Conservation (phyloP, 2,888 invertebrate genomes). For the Drosophila robusta region DNA sequence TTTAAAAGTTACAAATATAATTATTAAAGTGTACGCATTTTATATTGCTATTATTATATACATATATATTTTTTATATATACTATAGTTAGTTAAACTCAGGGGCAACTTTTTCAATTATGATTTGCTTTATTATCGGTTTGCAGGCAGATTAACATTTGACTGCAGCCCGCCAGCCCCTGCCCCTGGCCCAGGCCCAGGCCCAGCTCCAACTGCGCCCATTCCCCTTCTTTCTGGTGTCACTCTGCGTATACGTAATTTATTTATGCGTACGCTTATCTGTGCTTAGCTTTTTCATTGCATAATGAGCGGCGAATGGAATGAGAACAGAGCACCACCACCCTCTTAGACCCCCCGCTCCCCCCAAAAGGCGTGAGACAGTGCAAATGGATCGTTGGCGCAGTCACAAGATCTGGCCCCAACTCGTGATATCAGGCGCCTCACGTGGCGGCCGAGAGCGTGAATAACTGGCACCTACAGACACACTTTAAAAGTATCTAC, state of each 20-base stretch:
- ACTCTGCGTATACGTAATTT: slow-evolving; percentile 59
- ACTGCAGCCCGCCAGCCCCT: no score
- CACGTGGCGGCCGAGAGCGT: slow-evolving; percentile 23
- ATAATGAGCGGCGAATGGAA: slow-evolving; percentile 31
- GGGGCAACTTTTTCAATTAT: background rate
- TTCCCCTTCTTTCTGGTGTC: background rate
- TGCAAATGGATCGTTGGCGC: background rate
- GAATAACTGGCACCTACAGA: slow-evolving; percentile 17
- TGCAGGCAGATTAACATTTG: slow-evolving; percentile 9
- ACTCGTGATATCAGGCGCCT: slow-evolving; percentile 35
- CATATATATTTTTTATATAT: no score
- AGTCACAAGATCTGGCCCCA: slow-evolving; percentile 48
- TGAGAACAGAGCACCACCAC: background rate
- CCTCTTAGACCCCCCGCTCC: no score
- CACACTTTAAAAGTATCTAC: slow-evolving; percentile 1
- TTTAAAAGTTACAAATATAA: no score
- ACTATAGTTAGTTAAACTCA: no score
- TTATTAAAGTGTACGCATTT: no score
- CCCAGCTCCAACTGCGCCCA: background rate
- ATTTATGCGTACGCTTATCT: slow-evolving; percentile 45
- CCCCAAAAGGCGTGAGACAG: slow-evolving; percentile 5
- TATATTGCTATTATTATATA: no score
- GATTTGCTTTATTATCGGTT: background rate
- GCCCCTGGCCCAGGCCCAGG: accelerated
- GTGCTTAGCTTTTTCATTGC: slow-evolving; percentile 31